Conservation (phyloP, 2,113 vertebrate species). For the Xenopus tropicalis region UCB_Xtro_10.0 CM004447.2:119114501-119115000, state of each 20-base stretch:
- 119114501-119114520: slow-evolving; percentile 5
- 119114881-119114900: too few relatives aligned
- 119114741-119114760: slow-evolving; percentile 63
- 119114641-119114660: slow-evolving; percentile 45
- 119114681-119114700: slow-evolving; percentile 61
- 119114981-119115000: too few relatives aligned
- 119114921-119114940: too few relatives aligned
- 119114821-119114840: too few relatives aligned
- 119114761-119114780: slow-evolving; percentile 72
- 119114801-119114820: slow-evolving; percentile 62
- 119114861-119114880: too few relatives aligned
- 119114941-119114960: too few relatives aligned
- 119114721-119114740: slow-evolving; percentile 75
- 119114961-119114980: too few relatives aligned
- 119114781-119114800: slow-evolving; percentile 70
- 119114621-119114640: slow-evolving; percentile 36
- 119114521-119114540: slow-evolving; percentile 23
- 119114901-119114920: too few relatives aligned
- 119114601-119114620: background rate
- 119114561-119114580: background rate
- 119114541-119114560: slow-evolving; percentile 16
- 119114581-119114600: slow-evolving; percentile 6
- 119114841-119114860: too few relatives aligned
- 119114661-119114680: slow-evolving; percentile 46
- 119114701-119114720: slow-evolving; percentile 69